These are phyloP conservation scores for Drosophila nigritarsus DNA, from an alignment of 2,888 invertebrate species.

Conservation along the genomic window DNA sequence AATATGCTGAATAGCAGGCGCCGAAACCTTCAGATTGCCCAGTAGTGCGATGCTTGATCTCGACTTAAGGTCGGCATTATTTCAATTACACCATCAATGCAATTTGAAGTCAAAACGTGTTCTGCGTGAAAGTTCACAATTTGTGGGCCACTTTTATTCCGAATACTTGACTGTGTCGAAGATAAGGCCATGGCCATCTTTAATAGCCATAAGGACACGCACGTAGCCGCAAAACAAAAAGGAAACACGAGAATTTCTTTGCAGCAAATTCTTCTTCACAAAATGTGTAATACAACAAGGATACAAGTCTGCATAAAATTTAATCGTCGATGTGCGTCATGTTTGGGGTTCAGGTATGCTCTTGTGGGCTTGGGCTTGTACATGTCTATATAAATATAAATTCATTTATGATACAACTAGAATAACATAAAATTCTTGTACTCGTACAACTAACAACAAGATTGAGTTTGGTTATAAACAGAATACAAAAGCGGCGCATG, in stretches of 20 bases:
- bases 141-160: background rate
- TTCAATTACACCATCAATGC: conserved; percentile 57
- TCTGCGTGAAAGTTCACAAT: conserved; percentile 34
- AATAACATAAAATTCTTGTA: conserved; percentile 54
- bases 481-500: background rate
- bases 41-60: conserved; percentile 6
- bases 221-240: conserved; percentile 23
- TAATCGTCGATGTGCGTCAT: conserved; percentile 55
- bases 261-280: conserved; percentile 25
- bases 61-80: conserved; percentile 45
- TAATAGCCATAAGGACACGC: conserved; percentile 43
- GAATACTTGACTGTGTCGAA: background rate
- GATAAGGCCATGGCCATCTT: conserved; percentile 29
- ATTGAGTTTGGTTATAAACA: conserved; percentile 37
- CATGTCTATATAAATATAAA: conserved; percentile 56
- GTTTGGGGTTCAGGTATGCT: conserved; percentile 35
- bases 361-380: conserved; percentile 28
- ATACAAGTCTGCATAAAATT: conserved; percentile 45
- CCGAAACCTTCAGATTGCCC: conserved; percentile 13
- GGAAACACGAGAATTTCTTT: conserved; percentile 30
- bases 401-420: conserved; percentile 59
- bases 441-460: conserved; percentile 43
- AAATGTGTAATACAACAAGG: conserved; percentile 30
- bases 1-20: conserved; percentile 53
- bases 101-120: conserved; percentile 46